Evolutionary conservation across 64 coral and sea anemone species (phyloP).

Genomic region (Montipora cactus): DNA sequence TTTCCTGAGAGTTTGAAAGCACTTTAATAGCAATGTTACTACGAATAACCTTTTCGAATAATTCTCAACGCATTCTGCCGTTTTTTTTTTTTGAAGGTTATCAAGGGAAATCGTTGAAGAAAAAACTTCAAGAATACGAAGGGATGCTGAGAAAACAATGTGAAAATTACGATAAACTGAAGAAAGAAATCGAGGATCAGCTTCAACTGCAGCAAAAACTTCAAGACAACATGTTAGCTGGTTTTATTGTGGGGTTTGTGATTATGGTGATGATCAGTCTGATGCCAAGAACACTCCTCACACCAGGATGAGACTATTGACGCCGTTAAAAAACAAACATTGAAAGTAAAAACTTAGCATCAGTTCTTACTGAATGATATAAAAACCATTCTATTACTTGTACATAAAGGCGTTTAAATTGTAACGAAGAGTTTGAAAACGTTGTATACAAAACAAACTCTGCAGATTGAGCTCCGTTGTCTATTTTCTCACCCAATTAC

Average conservation of each 20-base stretch:
- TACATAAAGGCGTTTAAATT: not conserved
- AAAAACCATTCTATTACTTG: not conserved
- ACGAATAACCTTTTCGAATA: too few species aligned
- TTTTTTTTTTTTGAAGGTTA: conserved; percentile 10
- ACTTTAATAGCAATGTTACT: too few species aligned
- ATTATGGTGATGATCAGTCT: conserved; percentile 53
- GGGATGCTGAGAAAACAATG: not conserved
- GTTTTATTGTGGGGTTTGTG: conserved; percentile 52
- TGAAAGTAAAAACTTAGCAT: not conserved
- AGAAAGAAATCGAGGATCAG: conserved; percentile 24
- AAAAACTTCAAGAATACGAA: conserved; percentile 41
- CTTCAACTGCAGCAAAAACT: conserved; percentile 20
- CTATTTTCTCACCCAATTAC: too few species aligned
- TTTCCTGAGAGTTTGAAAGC: too few species aligned
- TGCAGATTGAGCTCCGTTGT: too few species aligned
- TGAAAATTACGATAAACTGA: conserved; percentile 4
- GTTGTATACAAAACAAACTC: not conserved
- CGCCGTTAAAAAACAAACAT: not conserved
- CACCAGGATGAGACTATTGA: not conserved
- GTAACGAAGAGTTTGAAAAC: not conserved
- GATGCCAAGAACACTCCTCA: conserved; percentile 34
- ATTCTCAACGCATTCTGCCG: not conserved
- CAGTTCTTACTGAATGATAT: too few species aligned
- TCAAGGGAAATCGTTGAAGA: conserved; percentile 1
- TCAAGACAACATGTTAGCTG: conserved; percentile 59